phyloP scores from a whole-genome alignment of 2,888 invertebrate genomes.

The Gymnoscelis rufifasciata region DNA sequence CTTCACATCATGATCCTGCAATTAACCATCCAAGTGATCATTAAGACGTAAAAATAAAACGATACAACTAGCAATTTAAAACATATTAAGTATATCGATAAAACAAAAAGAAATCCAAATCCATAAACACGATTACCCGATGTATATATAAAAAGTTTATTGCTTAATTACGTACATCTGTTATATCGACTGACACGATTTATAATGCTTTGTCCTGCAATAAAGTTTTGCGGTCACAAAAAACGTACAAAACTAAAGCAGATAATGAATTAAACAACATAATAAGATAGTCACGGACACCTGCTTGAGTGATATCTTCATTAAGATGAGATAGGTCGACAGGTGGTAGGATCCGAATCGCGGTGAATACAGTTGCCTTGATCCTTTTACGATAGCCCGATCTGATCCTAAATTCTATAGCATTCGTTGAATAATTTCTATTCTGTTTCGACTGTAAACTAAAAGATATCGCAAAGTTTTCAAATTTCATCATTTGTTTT shows the following conservation, averaged over 20 bases:
- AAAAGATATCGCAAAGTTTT: too few relatives aligned
- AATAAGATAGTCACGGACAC: slow-evolving; percentile 60
- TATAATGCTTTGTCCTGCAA: slow-evolving; percentile 63
- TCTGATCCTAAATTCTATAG: too few relatives aligned
- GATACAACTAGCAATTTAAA: slow-evolving; percentile 28
- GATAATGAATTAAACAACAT: slow-evolving; percentile 74
- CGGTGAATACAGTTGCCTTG: slow-evolving; percentile 18
- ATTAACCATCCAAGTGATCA: slow-evolving; percentile 9
- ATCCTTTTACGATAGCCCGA: too few relatives aligned
- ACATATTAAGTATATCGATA: slow-evolving; percentile 26
- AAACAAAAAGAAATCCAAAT: slow-evolving; percentile 28
- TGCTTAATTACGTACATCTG: slow-evolving; percentile 76
- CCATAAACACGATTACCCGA: slow-evolving; percentile 39
- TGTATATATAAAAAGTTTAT: slow-evolving; percentile 61
- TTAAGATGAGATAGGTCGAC: slow-evolving; percentile 67
- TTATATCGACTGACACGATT: slow-evolving; percentile 66
- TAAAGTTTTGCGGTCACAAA: slow-evolving; percentile 63
- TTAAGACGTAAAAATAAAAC: slow-evolving; percentile 13
- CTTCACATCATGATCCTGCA: background rate
- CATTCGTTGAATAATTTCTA: too few relatives aligned
- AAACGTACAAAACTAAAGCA: slow-evolving; percentile 72
- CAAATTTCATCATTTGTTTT: too few relatives aligned
- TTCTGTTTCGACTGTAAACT: too few relatives aligned
- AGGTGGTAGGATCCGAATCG: slow-evolving; percentile 62
- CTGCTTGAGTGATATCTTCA: slow-evolving; percentile 73